phyloP scores from a whole-genome alignment of 2,888 invertebrate species.

The Reticulitermes lucifugus region DNA sequence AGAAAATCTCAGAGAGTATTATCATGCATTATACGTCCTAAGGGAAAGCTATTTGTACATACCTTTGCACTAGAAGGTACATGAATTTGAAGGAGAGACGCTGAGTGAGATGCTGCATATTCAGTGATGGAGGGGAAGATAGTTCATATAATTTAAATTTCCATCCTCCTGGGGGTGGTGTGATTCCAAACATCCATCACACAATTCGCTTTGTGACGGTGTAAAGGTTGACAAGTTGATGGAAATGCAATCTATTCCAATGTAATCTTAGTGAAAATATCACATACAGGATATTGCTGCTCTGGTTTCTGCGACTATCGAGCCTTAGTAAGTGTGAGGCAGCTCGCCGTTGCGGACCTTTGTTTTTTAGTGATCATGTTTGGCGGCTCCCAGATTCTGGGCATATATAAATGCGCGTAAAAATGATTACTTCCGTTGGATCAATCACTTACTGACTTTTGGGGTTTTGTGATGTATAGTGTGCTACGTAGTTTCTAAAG shows the following conservation, averaged over 20 bases:
- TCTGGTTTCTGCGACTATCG: too few species aligned
- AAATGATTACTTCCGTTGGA: too few species aligned
- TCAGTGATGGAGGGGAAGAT: neutral
- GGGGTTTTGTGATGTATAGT: too few species aligned
- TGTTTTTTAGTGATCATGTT: too few species aligned
- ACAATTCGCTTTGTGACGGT: neutral
- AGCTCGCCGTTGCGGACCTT: too few species aligned
- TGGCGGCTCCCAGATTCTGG: too few species aligned
- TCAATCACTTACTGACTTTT: too few species aligned
- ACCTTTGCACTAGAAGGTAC: neutral
- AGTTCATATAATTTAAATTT: neutral
- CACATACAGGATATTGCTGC: neutral
- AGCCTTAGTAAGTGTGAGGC: too few species aligned
- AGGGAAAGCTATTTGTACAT: conserved; percentile 13
- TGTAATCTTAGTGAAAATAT: neutral
- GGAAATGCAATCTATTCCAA: neutral
- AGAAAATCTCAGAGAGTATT: neutral
- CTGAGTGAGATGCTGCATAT: neutral
- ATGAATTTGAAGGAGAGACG: neutral
- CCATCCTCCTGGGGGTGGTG: neutral
- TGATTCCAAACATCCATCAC: neutral
- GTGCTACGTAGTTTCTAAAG: too few species aligned
- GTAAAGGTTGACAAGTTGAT: neutral
- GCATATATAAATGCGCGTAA: too few species aligned
- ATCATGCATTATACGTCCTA: neutral